A percentile compares a stretch with the other conserved stretches of the same genome.
Conservation (phyloP, 2,797 vertebrate genomes). For the Salmo trutta region DNA sequence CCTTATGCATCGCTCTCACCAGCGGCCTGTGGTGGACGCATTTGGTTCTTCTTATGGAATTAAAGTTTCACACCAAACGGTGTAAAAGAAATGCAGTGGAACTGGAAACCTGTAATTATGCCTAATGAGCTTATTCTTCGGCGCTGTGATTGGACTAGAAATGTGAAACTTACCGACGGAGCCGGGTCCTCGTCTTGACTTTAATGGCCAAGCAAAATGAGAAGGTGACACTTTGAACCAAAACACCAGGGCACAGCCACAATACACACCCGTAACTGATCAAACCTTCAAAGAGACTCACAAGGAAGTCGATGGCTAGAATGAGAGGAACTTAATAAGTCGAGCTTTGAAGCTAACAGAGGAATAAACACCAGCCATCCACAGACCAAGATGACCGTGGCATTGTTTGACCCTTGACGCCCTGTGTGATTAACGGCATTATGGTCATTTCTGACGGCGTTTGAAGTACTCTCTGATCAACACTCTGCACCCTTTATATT, state of each 20-base stretch:
- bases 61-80: slow-evolving; percentile 60
- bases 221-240: slow-evolving; percentile 75
- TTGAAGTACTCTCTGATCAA: slow-evolving; percentile 72
- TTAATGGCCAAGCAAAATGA: slow-evolving; percentile 66
- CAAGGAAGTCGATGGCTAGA: slow-evolving; percentile 56
- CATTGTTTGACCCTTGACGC: slow-evolving; percentile 66
- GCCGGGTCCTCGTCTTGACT: slow-evolving; percentile 53
- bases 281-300: slow-evolving; percentile 76
- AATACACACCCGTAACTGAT: slow-evolving; percentile 74
- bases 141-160: slow-evolving; percentile 66
- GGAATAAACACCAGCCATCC: slow-evolving; percentile 22
- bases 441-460: slow-evolving; percentile 59
- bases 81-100: slow-evolving; percentile 48
- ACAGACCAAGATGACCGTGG: slow-evolving; percentile 58
- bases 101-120: slow-evolving; percentile 71
- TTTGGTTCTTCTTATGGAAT: slow-evolving; percentile 54
- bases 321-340: slow-evolving; percentile 76
- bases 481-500: slow-evolving; percentile 60
- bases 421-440: slow-evolving; percentile 75
- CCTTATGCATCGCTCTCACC: slow-evolving; percentile 10
- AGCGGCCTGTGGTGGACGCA: slow-evolving; percentile 33
- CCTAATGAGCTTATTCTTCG: slow-evolving; percentile 73
- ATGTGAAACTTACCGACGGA: slow-evolving; percentile 63
- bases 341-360: slow-evolving; percentile 69
- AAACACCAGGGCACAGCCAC: slow-evolving; percentile 38